phyloP scores from a whole-genome alignment of 1,140 invertebrate genomes.

The Drosophila saltans region DNA sequence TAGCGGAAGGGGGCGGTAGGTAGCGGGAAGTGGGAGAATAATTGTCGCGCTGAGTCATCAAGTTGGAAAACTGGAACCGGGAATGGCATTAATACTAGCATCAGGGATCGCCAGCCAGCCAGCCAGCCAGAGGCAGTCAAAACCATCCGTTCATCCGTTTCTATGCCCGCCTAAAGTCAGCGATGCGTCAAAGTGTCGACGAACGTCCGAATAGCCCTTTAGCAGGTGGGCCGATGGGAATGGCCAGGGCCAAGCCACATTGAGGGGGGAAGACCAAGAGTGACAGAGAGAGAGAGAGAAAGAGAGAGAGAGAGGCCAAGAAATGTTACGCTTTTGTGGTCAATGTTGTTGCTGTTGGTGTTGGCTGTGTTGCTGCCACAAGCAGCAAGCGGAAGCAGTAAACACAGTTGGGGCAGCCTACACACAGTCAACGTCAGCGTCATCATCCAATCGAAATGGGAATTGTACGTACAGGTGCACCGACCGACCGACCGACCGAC shows the following conservation, averaged over 20 bases:
- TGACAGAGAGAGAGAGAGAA: no score
- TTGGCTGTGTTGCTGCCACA: neutral
- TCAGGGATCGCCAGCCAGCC: neutral
- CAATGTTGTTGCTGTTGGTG: slow-evolving; percentile 29
- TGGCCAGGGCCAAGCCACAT: neutral
- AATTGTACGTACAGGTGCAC: slow-evolving; percentile 54
- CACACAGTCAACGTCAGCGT: slow-evolving; percentile 49
- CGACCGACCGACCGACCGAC: slow-evolving; percentile 24
- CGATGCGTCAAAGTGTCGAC: slow-evolving; percentile 78
- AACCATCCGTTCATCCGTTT: slow-evolving; percentile 20
- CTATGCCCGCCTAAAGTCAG: slow-evolving; percentile 58
- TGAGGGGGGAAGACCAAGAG: neutral
- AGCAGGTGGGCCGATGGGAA: neutral
- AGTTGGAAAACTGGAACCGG: slow-evolving; percentile 32
- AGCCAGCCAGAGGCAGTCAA: neutral
- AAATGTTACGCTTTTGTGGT: slow-evolving; percentile 70
- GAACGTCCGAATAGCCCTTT: slow-evolving; percentile 48
- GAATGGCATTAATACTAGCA: slow-evolving; percentile 15
- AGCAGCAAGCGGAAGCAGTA: slow-evolving; percentile 65
- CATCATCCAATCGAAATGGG: slow-evolving; percentile 29
- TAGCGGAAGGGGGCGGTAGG: slow-evolving; percentile 20
- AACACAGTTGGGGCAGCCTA: slow-evolving; percentile 57
- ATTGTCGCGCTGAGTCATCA: slow-evolving; percentile 27
- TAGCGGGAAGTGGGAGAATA: neutral
- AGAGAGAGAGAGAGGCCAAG: slow-evolving; percentile 22